Base-by-base conservation (phyloP, 2,797 vertebrate species). In the Sparidentex hasta region DNA sequence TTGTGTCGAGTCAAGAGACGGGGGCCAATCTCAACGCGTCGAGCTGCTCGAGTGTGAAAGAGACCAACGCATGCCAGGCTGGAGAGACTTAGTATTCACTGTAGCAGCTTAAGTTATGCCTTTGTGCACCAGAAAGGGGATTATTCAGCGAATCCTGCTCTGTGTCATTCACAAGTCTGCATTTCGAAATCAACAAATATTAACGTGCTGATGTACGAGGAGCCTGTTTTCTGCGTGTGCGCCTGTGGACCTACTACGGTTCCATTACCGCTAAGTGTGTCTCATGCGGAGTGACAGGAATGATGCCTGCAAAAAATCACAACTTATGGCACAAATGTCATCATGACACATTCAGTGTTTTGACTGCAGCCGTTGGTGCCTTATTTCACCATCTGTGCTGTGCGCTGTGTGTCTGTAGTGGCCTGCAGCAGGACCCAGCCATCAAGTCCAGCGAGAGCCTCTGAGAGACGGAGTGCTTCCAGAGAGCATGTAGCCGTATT, bases 111-210 rank as follows among this genome's bases (percentile, higher is more conserved):
- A 89, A 90, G 73, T 90, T 88, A 38, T 76, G 90, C 81, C 78
- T 90, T 91, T 92, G 90, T 93, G 90, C 91, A 86, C 72, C 77
- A 89, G 85, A 91, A 92, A 93, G 79, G 78, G 88, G 92, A 94
- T 92, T 93, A 93, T 93, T 92, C 84, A 82, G 80, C 50, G 68
- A 90, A 90, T 87, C 90, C 88, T 68, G 89, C 89, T 91, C 88
- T 83, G 81, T 90, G 93, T 92, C 91, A 91, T 90, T 91, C 88
- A 87, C 71, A 0, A 88, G 76, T 79, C 83, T 79, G 72, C 85
- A 76, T 89, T 93, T 90, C 76, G 82, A 92, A 89, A 92, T 92
- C 83, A 91, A 92, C 84, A 84, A 74, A 88, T 88, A 83, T 84
- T 80, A 88, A 82, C 51, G 82, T 76, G 70, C 63, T 59, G 76